phyloP scores from a whole-genome alignment of 2,113 vertebrate species.

The Epinephelus lanceolatus region DNA sequence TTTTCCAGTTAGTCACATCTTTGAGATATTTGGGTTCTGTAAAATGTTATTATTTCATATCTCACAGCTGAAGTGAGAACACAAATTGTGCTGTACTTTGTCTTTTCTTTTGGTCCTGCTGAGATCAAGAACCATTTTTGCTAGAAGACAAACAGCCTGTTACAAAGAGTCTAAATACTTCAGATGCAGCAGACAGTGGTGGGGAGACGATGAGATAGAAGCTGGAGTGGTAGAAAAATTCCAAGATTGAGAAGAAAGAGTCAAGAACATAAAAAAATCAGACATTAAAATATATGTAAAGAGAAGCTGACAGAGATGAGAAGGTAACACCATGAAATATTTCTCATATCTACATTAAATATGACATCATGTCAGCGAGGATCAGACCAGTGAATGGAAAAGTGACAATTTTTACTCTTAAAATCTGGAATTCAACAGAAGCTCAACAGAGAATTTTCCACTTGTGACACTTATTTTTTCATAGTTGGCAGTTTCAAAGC shows the following conservation, averaged over 20 bases:
- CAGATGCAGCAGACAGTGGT: not conserved
- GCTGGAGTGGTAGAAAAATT: not conserved
- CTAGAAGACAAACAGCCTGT: not conserved
- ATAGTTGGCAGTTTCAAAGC: not conserved
- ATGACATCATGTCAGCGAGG: not conserved
- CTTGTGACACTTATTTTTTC: not conserved
- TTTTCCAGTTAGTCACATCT: not conserved
- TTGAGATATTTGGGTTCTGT: not conserved
- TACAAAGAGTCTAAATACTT: not conserved
- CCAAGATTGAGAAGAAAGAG: not conserved
- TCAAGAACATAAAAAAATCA: not conserved
- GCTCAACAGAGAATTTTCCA: not conserved
- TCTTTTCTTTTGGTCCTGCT: not conserved
- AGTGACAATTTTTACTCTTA: not conserved
- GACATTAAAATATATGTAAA: not conserved
- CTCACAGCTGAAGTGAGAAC: not conserved
- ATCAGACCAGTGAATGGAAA: not conserved
- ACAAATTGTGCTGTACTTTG: no score
- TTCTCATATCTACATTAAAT: not conserved
- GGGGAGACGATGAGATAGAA: not conserved
- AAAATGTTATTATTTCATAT: not conserved
- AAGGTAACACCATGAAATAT: constrained; percentile 15
- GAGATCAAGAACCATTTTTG: not conserved
- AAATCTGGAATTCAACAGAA: not conserved
- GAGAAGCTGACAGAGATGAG: not conserved